phyloP scores from a whole-genome alignment of 1,140 invertebrate genomes.

The Subanguina moxae region DNA sequence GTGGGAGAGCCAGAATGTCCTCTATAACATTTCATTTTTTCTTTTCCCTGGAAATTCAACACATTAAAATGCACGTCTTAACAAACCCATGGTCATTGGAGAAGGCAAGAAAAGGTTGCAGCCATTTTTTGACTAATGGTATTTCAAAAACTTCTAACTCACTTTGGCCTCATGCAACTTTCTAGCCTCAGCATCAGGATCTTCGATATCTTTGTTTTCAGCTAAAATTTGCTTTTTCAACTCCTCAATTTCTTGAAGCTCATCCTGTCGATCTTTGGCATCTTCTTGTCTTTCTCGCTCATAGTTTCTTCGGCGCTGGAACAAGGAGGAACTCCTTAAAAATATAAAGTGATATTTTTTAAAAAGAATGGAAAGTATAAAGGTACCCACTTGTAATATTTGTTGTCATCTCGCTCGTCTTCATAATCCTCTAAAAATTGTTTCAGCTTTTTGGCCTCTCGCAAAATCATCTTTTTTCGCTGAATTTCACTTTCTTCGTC shows the following conservation, averaged over 20 bases:
- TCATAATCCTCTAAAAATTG: slow-evolving; percentile 98
- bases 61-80: neutral
- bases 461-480: slow-evolving; percentile 25
- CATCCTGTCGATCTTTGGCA: slow-evolving; percentile 78
- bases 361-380: slow-evolving; percentile 8
- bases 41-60: slow-evolving; percentile 9
- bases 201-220: slow-evolving; percentile 66
- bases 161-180: slow-evolving; percentile 14
- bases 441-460: slow-evolving; percentile 83
- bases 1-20: slow-evolving; percentile 15
- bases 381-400: slow-evolving; percentile 79
- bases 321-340: slow-evolving; percentile 76
- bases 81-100: neutral
- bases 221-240: slow-evolving; percentile 76
- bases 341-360: slow-evolving; percentile 32
- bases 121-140: too few relatives aligned
- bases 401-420: slow-evolving; percentile 89
- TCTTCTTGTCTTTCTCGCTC: slow-evolving; percentile 87
- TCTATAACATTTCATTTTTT: slow-evolving; percentile 11
- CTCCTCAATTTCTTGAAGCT: slow-evolving; percentile 86
- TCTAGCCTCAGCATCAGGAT: slow-evolving; percentile 20
- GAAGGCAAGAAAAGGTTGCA: too few relatives aligned
- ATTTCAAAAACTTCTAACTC: slow-evolving; percentile 2
- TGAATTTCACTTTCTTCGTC: slow-evolving; percentile 74
- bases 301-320: slow-evolving; percentile 78